Conservation (phyloP, 2,797 vertebrate species). For the Helostoma temminkii region DNA sequence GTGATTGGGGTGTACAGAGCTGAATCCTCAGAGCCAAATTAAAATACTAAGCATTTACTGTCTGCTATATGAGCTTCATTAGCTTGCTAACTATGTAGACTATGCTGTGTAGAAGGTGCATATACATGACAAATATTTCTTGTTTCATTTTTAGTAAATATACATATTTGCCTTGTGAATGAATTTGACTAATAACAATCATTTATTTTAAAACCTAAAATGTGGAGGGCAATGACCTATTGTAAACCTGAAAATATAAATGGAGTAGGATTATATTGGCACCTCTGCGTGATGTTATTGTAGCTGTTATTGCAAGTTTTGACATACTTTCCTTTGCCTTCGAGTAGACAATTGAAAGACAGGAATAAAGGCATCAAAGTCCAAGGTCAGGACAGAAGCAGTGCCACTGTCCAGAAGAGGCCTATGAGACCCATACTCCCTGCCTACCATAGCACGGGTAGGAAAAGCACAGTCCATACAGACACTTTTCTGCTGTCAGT, state of each 20-base stretch:
- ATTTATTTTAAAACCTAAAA: background rate
- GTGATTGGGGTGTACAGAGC: background rate
- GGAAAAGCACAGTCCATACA: background rate
- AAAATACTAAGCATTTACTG: background rate
- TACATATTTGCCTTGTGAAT: background rate
- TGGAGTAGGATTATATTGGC: background rate
- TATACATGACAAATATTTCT: background rate
- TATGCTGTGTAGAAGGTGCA: background rate
- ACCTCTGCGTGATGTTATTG: background rate
- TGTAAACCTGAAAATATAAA: background rate
- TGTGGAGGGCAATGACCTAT: background rate
- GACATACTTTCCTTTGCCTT: constrained; percentile 5
- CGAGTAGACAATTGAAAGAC: constrained; percentile 49
- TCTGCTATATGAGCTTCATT: too few relatives aligned
- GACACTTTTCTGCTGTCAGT: background rate
- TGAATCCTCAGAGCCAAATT: accelerated
- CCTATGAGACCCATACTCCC: constrained; percentile 79
- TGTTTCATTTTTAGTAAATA: background rate
- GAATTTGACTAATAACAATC: too few relatives aligned
- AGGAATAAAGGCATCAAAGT: constrained; percentile 6
- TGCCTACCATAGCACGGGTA: constrained; percentile 70
- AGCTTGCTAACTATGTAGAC: background rate
- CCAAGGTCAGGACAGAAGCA: constrained; percentile 42
- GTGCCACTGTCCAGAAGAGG: constrained; percentile 48
- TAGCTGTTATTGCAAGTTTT: background rate